Evolutionary conservation across 1,140 invertebrate genomes (phyloP).

Genomic region (Meloidogyne chitwoodi): DNA sequence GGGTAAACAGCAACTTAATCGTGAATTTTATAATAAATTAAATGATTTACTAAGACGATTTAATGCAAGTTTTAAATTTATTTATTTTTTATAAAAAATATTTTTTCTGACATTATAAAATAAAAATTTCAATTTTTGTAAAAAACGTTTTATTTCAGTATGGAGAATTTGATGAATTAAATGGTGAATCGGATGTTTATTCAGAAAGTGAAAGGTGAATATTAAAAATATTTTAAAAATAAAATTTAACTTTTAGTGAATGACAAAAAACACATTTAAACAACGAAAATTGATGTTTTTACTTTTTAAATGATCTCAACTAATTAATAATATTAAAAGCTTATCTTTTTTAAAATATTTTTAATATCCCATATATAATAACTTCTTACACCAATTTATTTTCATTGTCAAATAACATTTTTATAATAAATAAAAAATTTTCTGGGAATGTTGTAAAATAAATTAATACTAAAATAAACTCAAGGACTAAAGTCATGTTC

Average conservation of each 20-base stretch:
- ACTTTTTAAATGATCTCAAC: no score
- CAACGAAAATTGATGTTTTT: no score
- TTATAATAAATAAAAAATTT: no score
- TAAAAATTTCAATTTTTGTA: no score
- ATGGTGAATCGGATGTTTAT: background rate
- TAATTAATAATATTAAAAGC: no score
- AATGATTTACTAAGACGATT: slow-evolving; percentile 3
- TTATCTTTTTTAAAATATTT: no score
- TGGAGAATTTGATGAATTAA: slow-evolving; percentile 19
- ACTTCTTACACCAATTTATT: no score
- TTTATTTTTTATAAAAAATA: background rate
- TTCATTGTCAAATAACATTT: no score
- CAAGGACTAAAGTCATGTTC: background rate
- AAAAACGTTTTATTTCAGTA: slow-evolving; percentile 1
- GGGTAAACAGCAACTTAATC: background rate
- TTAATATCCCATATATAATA: no score
- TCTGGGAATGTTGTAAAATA: background rate
- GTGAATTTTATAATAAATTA: background rate
- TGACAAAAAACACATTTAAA: background rate
- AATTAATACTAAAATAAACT: background rate
- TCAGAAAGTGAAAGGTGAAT: background rate
- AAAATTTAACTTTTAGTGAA: background rate
- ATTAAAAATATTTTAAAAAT: background rate
- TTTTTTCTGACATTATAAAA: background rate
- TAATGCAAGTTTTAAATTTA: background rate